Evolutionary conservation across 64 coral and sea anemone genomes (phyloP).

Genomic region (Porites australiensis): DNA sequence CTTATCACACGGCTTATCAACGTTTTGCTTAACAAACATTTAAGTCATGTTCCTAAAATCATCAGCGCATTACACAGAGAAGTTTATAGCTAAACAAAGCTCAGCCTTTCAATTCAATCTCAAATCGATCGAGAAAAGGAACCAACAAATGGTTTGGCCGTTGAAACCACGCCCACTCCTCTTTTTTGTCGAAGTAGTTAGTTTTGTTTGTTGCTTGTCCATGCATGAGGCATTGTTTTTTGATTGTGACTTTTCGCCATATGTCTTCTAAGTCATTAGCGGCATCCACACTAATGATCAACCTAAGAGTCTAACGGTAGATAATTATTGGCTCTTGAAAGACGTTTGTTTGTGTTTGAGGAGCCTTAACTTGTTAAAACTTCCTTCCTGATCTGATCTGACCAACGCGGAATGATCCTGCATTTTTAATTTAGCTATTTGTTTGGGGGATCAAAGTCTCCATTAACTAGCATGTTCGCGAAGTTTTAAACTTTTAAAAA

Average conservation of each 20-base stretch:
- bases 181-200: not conserved
- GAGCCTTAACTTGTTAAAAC: not conserved
- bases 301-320: not conserved
- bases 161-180: conserved; percentile 2
- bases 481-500: too few relatives aligned
- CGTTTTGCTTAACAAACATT: not conserved
- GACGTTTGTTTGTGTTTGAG: conserved; percentile 18
- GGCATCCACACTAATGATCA: not conserved
- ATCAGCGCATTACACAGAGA: not conserved
- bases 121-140: too few relatives aligned
- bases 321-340: not conserved
- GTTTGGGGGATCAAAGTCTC: not conserved
- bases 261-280: not conserved
- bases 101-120: too few relatives aligned
- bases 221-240: not conserved
- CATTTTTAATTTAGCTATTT: not conserved
- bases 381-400: conserved; percentile 46
- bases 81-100: not conserved
- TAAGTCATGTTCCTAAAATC: not conserved
- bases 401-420: conserved; percentile 14
- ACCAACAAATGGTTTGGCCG: not conserved
- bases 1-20: too few relatives aligned
- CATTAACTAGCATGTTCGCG: too few relatives aligned
- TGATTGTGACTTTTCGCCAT: not conserved
- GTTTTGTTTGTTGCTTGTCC: not conserved